Evolutionary conservation across 1,140 invertebrate species (phyloP).

Genomic region (Hirudo medicinalis): DNA sequence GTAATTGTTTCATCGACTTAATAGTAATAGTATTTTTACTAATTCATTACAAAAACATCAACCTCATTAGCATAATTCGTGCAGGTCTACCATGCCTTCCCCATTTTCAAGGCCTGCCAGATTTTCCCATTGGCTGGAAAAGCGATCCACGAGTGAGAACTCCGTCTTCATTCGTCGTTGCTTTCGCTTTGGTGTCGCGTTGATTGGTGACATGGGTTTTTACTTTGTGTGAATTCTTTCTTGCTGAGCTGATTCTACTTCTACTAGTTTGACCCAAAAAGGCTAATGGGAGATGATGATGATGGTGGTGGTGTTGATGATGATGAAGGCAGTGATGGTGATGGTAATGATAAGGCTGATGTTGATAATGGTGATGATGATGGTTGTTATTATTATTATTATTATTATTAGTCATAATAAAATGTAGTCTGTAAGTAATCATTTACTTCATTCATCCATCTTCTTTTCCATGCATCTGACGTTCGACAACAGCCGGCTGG

Average conservation of each 20-base stretch:
- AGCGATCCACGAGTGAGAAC: slow-evolving; percentile 34
- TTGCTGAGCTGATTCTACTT: neutral
- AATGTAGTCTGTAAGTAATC: no score
- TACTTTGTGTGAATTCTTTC: neutral
- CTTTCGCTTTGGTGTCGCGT: neutral
- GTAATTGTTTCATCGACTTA: slow-evolving; percentile 36
- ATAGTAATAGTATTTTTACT: no score
- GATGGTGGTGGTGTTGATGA: no score
- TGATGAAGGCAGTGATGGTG: no score
- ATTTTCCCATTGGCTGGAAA: slow-evolving; percentile 56
- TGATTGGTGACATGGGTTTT: neutral
- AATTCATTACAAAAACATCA: neutral
- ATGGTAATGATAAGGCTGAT: no score
- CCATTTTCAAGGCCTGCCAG: slow-evolving; percentile 64
- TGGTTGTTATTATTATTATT: no score
- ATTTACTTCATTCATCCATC: no score
- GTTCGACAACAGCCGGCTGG: slow-evolving; percentile 4
- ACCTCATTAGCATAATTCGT: neutral
- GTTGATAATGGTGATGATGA: no score
- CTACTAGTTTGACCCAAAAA: no score
- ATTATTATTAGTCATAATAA: no score
- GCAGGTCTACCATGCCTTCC: slow-evolving; percentile 59
- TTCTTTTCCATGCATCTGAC: no score
- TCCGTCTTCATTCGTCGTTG: neutral
- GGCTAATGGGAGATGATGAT: no score